Base-by-base conservation (phyloP, 2,888 invertebrate genomes). In the Serrognathus titanus region DNA sequence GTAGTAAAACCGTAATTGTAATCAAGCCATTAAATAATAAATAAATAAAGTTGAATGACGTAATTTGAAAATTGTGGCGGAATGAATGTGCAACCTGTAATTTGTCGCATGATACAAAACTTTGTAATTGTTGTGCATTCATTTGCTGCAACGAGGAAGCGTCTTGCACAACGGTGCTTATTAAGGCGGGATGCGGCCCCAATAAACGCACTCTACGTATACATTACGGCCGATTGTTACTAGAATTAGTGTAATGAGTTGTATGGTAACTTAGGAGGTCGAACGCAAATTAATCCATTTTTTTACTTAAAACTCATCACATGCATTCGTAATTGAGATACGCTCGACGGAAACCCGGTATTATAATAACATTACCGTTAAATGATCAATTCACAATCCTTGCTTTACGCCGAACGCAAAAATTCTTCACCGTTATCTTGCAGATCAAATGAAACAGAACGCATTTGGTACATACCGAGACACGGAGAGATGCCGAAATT, bases 101-200 rank as follows among this genome's bases (percentile, higher is more conserved):
- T 61, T 61, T 60, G 63, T 63, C 63, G 60, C 63, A 63, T 61
- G 63, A 57, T 63, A 51, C 53, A 53, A 60, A 62, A 55, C 51
- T 53, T 58, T 57, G 57, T 63, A 61, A 66, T 67, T 67, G 66
- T 65, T 61, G 63, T 65, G 63, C 66, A 69, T 69, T 69, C 68
- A 67, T 69, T 72, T 69, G 63, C 63, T 63, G 67, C 69, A 67
- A 71, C 68, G 63, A 73, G 73, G 73, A 73, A 75, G 70, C 71
- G 65, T 64, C 64, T 59, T 48, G 43, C 38, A 62, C 63, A 60
- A 68, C 64, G 62, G 69, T 71, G 64, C 68, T 74, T 69, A 75
- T 74, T 74, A 74, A 69, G 74, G 75, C 74, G 74, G 72, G 62
- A 58, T 68, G 68, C 69, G 69, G 71, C 69, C 69, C 69, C 71